A percentile compares a stretch with the other conserved stretches of the same genome.
These are phyloP conservation scores for Gadus macrocephalus DNA, from an alignment of 2,113 vertebrate genomes.

Conservation along the genomic window DNA sequence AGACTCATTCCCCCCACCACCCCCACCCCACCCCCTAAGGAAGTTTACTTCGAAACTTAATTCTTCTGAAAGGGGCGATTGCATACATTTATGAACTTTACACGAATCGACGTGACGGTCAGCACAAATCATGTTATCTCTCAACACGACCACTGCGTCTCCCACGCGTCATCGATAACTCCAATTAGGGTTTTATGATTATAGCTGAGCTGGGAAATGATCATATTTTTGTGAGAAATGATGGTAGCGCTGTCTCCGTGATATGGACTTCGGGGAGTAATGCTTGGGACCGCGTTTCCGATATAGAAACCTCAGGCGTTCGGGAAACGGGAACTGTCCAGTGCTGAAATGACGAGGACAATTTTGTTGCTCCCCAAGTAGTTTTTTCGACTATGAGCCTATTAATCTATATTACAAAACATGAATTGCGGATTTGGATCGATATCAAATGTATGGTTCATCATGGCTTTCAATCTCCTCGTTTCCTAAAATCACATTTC, in stretches of 20 bases:
- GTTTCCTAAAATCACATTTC: no score
- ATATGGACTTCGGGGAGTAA: constrained; percentile 4
- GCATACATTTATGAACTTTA: constrained; percentile 37
- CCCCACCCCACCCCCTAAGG: constrained; percentile 53
- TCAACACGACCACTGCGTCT: background rate
- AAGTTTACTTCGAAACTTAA: constrained; percentile 74
- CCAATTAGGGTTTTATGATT: constrained; percentile 39
- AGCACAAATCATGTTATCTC: constrained; percentile 28
- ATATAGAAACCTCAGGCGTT: constrained; percentile 32
- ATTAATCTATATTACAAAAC: no score
- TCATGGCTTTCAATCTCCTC: no score
- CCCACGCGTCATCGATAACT: constrained; percentile 32
- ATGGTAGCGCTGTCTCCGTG: constrained; percentile 14
- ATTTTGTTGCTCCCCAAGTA: constrained; percentile 3
- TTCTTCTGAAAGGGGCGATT: constrained; percentile 37
- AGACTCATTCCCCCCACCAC: constrained; percentile 46
- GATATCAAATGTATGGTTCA: no score
- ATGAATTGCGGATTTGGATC: no score
- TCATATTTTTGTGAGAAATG: constrained; percentile 1
- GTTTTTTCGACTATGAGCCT: constrained; percentile 9
- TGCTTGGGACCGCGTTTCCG: constrained; percentile 26
- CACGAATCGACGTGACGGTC: constrained; percentile 19
- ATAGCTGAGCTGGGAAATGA: constrained; percentile 38
- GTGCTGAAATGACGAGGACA: constrained; percentile 48
- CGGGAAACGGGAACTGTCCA: constrained; percentile 53